A percentile compares a stretch with the other conserved stretches of the same genome.
Conservation (phyloP, 2,113 vertebrate species). For the Cebidichthys violaceus region DNA sequence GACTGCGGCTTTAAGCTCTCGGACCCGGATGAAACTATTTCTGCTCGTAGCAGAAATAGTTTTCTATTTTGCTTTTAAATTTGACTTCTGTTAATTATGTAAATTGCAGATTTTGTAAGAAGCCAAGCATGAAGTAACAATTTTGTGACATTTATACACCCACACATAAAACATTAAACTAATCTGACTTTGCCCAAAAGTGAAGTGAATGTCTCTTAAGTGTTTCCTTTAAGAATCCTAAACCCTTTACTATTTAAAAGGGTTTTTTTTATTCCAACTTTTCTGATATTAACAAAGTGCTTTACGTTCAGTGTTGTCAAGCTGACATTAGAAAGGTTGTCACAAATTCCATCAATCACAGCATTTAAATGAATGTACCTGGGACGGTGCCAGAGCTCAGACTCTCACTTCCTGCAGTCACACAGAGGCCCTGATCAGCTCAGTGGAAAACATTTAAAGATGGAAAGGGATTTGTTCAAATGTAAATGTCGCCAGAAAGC, state of each 20-base stretch:
- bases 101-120: constrained; percentile 26
- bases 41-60: background rate
- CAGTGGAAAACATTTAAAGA: constrained; percentile 7
- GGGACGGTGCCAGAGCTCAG: background rate
- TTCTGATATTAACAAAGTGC: background rate
- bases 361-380: background rate
- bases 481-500: background rate
- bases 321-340: background rate
- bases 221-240: background rate
- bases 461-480: constrained; percentile 9
- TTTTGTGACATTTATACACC: constrained; percentile 35
- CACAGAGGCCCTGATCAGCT: background rate
- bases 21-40: background rate
- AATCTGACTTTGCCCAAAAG: constrained; percentile 4
- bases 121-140: background rate
- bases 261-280: background rate
- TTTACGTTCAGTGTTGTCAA: background rate
- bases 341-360: background rate
- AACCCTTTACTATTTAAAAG: background rate
- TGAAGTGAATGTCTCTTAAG: background rate
- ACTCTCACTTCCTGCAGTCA: background rate
- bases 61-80: constrained; percentile 9
- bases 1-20: background rate
- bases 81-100: background rate
- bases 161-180: constrained; percentile 41